phyloP scores from a whole-genome alignment of 2,113 vertebrate genomes.

The Mesoclemmys tuberculata region DNA sequence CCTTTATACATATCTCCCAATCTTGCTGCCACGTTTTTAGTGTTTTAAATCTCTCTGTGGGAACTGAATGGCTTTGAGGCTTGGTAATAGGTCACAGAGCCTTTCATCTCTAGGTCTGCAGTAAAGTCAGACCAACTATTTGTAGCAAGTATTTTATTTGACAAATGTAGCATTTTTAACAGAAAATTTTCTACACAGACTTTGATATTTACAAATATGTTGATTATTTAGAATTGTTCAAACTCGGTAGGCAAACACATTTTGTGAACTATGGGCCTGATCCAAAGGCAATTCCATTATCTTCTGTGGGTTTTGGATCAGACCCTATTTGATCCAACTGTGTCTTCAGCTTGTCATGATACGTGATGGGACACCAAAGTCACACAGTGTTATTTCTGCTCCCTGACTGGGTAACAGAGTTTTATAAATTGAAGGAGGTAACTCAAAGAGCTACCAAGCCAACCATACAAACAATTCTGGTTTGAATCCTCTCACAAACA shows the following conservation, averaged over 20 bases:
- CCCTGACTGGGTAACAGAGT: neutral
- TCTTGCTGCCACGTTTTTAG: neutral
- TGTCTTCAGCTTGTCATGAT: conserved; percentile 10
- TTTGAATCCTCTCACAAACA: neutral
- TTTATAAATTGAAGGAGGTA: neutral
- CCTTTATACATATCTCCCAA: neutral
- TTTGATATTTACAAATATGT: neutral
- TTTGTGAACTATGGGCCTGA: neutral
- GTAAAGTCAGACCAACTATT: neutral
- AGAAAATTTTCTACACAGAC: neutral
- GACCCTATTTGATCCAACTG: neutral
- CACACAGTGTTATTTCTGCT: neutral
- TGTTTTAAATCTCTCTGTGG: neutral
- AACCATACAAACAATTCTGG: neutral
- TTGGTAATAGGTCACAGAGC: neutral
- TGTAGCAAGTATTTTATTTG: neutral
- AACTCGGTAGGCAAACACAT: neutral
- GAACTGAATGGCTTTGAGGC: neutral
- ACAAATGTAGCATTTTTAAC: neutral
- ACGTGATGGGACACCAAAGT: neutral
- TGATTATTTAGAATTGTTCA: neutral
- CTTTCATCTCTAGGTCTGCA: neutral
- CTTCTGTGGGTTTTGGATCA: neutral
- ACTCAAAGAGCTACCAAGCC: neutral
- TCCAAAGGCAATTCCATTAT: neutral